Percentiles rank a stretch among this genome's conserved stretches.
phyloP scores from a whole-genome alignment of 2,113 vertebrate species.

The Otocyon megalotis region DNA sequence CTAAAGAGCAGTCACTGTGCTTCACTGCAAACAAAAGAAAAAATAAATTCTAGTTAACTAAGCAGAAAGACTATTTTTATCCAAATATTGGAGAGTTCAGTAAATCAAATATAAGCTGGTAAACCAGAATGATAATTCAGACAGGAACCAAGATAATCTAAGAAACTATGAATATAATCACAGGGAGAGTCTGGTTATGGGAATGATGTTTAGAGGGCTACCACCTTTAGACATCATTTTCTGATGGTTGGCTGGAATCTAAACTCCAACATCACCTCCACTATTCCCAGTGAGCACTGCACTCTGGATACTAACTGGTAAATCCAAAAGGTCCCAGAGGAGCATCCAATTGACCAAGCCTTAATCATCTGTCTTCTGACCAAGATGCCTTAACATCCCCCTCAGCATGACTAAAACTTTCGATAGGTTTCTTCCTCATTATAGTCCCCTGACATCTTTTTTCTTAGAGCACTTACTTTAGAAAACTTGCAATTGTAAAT shows the following conservation, averaged over 20 bases:
- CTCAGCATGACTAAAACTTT: not conserved
- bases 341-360: not conserved
- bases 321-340: not conserved
- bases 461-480: not conserved
- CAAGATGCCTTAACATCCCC: not conserved
- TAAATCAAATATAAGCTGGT: not conserved
- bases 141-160: not conserved
- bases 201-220: not conserved
- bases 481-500: not conserved
- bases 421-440: not conserved
- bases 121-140: not conserved
- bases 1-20: not conserved
- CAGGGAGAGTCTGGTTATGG: not conserved
- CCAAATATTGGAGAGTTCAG: not conserved
- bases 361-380: not conserved
- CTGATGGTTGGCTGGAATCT: not conserved
- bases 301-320: not conserved
- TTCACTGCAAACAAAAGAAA: conserved; percentile 7
- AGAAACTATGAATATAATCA: not conserved
- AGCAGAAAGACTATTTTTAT: conserved; percentile 17
- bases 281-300: too few relatives aligned
- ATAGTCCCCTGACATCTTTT: not conserved
- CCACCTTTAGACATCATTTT: not conserved
- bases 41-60: not conserved
- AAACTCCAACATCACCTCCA: not conserved